Evolutionary conservation across 2,888 invertebrate species (phyloP).

Genomic region (Sesamia inferens): DNA sequence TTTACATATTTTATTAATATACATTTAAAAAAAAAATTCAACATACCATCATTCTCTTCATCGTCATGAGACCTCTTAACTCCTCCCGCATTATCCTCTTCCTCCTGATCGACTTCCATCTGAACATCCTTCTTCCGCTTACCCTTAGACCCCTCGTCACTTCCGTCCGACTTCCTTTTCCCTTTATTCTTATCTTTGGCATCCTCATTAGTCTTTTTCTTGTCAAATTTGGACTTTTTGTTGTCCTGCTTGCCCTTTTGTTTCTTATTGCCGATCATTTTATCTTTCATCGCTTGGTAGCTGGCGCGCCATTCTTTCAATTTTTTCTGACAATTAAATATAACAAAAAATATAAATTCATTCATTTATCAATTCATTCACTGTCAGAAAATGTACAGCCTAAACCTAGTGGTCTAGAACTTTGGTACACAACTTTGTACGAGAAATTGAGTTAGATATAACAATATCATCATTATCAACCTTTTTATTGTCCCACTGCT

Average conservation of each 20-base stretch:
- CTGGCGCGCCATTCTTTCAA: constrained; percentile 83
- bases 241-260: constrained; percentile 77
- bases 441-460: too few species aligned
- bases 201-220: constrained; percentile 75
- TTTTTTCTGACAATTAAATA: constrained; percentile 72
- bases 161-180: constrained; percentile 80
- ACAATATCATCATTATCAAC: too few species aligned
- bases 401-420: too few species aligned
- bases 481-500: too few species aligned
- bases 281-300: constrained; percentile 85
- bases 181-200: constrained; percentile 75
- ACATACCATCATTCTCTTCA: constrained; percentile 65
- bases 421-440: too few species aligned
- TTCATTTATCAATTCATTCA: neutral
- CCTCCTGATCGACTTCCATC: constrained; percentile 66
- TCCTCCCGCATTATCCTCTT: constrained; percentile 67
- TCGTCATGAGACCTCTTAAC: constrained; percentile 79
- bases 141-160: constrained; percentile 71
- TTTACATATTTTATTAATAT: too few species aligned
- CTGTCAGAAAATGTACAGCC: neutral
- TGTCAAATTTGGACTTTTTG: constrained; percentile 78
- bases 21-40: neutral
- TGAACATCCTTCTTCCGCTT: constrained; percentile 65
- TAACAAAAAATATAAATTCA: neutral
- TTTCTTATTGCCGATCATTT: constrained; percentile 81